Base-by-base conservation (phyloP, 2,888 invertebrate genomes). In the Fissipunctia ypsillon region DNA sequence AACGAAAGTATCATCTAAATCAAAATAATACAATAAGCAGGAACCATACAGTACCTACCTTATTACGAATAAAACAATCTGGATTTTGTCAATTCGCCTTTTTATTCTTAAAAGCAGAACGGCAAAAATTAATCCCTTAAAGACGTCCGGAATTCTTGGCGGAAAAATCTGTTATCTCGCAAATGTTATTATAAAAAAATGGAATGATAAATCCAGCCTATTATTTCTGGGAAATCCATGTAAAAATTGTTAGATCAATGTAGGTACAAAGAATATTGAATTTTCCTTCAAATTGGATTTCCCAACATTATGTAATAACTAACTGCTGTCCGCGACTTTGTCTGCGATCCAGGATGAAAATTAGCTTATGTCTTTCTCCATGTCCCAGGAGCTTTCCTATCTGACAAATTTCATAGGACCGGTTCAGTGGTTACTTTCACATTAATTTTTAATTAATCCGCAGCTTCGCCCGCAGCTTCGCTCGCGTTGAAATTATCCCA, bases 141-240 rank as follows among this genome's bases (percentile, higher is more conserved):
- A 64, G 43, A 28, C n/a, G 1, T 68, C 48, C 38, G 69, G 50
- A 69, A 38, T 38, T 69, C 7, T 12, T n/a, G n/a, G 2, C n/a
- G 25, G 43, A 35, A 45, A 45, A 66, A 22, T n/a, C 35, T 22
- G 16, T 45, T 43, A 43, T 19, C 28, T 59, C 66, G 16, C 28
- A 41, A 59, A 28, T 19, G 6, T 4, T 57, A 25, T 56, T 38
- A 38, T 1, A 25, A 54, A 25, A 35, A 35, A 35, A 19, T n/a
- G 1, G 16, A 54, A 25, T 25, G 1, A 28, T 41, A 14, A 22
- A 14, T 25, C 50, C 50, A 22, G 35, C 19, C 25, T 14, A 52
- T 41, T 54, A 54, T 16, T 60, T 25, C 38, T 60, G 25, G 10
- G 25, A 1, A 10, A 41, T 12, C 12, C 25, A 25, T 41, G 12